Base-by-base conservation (phyloP, 2,113 vertebrate genomes). In the Boleophthalmus pectinirostris region DNA sequence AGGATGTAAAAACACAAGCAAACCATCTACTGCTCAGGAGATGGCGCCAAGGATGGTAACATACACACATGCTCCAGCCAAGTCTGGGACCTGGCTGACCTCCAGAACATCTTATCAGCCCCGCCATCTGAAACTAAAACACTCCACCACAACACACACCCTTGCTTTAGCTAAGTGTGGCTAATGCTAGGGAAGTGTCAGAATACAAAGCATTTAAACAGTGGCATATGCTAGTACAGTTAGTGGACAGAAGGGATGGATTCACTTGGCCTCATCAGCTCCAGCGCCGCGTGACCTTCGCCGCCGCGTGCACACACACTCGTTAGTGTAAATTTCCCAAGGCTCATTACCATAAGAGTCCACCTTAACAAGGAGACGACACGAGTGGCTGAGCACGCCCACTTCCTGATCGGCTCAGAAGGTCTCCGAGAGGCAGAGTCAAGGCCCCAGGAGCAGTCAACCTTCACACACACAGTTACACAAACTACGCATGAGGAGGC, bases 21-120 rank as follows among this genome's bases (percentile, higher is more conserved):
- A 86, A 77, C 79, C 84, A 86, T 79, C 81, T 82, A 84, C 72
- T 74, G 68, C 69, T 82, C 63, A 56, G 46, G 56, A 60, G 25
- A 58, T 67, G 16, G 72, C 80, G 78, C 77, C 79, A 78, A 78
- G 81, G 73, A 82, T 75, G 73, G 79, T 83, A 85, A 85, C 83
- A 84, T 68, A 64, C 61, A 64, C 61, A 64, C 61, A 64, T 64
- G 61, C 61, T 66, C 69, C 69, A 65, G 78, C 65, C 66, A 82
- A 73, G 77, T 79, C 47, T 85, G 65, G 43, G 77, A 68, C 68
- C 74, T 86, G 87, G 78, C 73, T 85, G 84, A 85, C 82, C 78
- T 80, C 80, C 80, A 81, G 61, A 57, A 78, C 74, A 72, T 82
- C 71, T 82, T 86, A 83, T 87, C 82, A 80, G 75, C 24, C 53